phyloP scores from a whole-genome alignment of 2,888 invertebrate species.

The Macrophya alboannulata region DNA sequence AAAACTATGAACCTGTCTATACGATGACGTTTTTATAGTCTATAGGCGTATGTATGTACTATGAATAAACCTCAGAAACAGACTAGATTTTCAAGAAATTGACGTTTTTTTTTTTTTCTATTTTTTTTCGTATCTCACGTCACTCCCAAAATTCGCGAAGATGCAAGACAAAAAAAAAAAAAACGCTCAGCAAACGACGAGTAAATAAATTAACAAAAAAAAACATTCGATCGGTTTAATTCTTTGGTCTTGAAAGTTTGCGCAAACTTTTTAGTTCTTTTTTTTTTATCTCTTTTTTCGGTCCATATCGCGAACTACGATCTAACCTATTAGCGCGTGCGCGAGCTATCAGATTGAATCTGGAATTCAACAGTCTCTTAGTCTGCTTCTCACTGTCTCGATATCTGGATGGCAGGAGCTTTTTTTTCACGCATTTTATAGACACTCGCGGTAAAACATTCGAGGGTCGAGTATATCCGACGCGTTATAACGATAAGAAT shows the following conservation, averaged over 20 bases:
- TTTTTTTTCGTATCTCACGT: too few relatives aligned
- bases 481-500: background rate
- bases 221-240: background rate
- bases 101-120: too few relatives aligned
- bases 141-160: background rate
- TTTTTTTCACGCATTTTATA: background rate
- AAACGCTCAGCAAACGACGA: background rate
- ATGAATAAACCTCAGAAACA: slow-evolving; percentile 29
- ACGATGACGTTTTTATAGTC: slow-evolving; percentile 29
- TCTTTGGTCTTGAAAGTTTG: background rate
- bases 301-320: background rate
- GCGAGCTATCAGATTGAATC: slow-evolving; percentile 32
- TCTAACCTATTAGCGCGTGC: slow-evolving; percentile 32
- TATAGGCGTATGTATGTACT: background rate
- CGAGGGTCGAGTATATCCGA: background rate
- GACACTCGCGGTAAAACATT: background rate
- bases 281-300: background rate
- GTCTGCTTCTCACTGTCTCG: background rate
- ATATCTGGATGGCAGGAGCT: background rate
- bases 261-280: background rate
- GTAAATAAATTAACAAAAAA: background rate
- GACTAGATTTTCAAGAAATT: background rate
- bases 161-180: background rate
- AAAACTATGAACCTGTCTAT: slow-evolving; percentile 25
- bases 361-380: slow-evolving; percentile 29